phyloP scores from a whole-genome alignment of 2,797 vertebrate species.

The Helicolenus hilgendorfi region DNA sequence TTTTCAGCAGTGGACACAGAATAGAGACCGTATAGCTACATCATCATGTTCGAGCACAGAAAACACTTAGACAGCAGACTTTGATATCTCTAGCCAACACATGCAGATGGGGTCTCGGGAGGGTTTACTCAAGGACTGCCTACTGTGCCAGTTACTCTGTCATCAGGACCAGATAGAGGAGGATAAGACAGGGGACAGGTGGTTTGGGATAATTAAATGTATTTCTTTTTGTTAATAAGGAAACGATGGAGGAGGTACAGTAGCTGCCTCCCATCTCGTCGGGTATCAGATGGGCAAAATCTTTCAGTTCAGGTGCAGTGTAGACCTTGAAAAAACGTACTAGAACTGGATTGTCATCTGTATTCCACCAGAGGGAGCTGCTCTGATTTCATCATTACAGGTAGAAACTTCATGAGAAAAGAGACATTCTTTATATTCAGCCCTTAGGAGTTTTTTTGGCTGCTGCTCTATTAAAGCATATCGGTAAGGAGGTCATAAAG shows the following conservation, averaged over 20 bases:
- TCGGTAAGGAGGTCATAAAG: background rate
- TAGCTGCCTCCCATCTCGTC: background rate
- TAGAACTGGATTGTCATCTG: background rate
- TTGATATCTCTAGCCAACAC: slow-evolving; percentile 28
- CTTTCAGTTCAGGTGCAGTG: background rate
- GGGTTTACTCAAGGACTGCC: slow-evolving; percentile 3
- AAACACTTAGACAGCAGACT: slow-evolving; percentile 47
- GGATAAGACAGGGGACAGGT: background rate
- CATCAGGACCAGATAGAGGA: slow-evolving; percentile 1
- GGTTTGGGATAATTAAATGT: background rate
- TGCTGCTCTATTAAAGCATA: background rate
- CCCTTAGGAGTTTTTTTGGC: background rate
- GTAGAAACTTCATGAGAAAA: background rate
- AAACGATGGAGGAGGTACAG: background rate
- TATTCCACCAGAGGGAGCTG: slow-evolving; percentile 70
- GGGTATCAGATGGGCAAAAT: background rate
- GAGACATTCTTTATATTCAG: background rate
- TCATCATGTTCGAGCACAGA: slow-evolving; percentile 50
- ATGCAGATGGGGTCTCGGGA: slow-evolving; percentile 38
- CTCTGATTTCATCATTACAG: slow-evolving; percentile 27
- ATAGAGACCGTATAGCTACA: slow-evolving; percentile 48
- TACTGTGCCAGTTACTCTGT: slow-evolving; percentile 4
- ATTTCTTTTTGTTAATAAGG: background rate
- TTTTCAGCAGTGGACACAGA: slow-evolving; percentile 70
- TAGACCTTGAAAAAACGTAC: slow-evolving; percentile 4